These are phyloP conservation scores for Talpa occidentalis DNA, from an alignment of 2,113 vertebrate genomes.

Conservation along the genomic window DNA sequence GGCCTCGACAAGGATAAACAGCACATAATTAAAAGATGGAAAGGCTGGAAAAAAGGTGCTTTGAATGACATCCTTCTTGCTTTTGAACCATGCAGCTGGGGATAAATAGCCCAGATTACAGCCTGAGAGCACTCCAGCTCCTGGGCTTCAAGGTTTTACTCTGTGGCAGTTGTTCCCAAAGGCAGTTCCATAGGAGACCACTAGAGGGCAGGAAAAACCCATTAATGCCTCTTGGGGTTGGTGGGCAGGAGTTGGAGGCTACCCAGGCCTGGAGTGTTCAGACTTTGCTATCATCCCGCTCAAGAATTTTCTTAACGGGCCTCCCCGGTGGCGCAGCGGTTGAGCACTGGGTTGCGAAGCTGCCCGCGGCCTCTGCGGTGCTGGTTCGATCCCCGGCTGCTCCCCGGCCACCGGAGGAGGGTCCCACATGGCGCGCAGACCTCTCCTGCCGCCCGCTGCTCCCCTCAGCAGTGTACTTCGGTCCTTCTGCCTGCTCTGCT, in stretches of 20 bases:
- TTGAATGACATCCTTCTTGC: not conserved
- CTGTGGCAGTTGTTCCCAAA: not conserved
- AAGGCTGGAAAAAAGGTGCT: not conserved
- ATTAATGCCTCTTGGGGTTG: not conserved
- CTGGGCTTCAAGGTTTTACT: no score
- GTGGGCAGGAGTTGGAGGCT: not conserved
- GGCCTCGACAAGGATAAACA: not conserved
- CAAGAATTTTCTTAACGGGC: not conserved
- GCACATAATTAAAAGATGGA: not conserved
- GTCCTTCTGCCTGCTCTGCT: no score
- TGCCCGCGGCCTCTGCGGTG: no score
- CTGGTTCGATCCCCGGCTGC: no score
- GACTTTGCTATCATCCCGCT: not conserved
- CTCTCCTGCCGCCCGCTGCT: no score
- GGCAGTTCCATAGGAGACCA: not conserved
- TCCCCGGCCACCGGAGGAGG: no score
- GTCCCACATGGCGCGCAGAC: no score
- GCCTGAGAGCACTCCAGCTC: not conserved
- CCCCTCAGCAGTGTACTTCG: no score
- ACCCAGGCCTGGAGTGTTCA: not conserved
- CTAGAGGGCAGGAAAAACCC: slow-evolving; percentile 41
- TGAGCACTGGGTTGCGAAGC: no score
- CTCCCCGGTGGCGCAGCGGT: no score
- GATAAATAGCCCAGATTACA: not conserved
- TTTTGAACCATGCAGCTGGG: no score